phyloP scores from a whole-genome alignment of 2,113 vertebrate species.

The Ophiodon elongatus region DNA sequence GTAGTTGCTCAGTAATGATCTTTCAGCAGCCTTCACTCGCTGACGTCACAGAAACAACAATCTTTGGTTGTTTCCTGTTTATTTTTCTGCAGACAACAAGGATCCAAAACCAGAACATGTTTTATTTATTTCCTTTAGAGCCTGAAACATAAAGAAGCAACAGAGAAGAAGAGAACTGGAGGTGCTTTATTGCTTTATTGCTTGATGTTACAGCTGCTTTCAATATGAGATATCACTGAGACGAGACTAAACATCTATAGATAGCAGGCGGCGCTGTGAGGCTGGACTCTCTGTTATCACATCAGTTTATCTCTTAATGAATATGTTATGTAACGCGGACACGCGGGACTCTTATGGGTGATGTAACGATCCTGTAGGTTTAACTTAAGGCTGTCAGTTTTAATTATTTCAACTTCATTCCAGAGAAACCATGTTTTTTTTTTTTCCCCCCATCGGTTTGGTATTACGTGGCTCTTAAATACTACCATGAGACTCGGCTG shows the following conservation, averaged over 20 bases:
- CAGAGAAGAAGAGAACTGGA: neutral
- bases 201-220: neutral
- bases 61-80: neutral
- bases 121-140: neutral
- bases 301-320: neutral
- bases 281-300: neutral
- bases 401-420: neutral
- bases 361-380: neutral
- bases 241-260: neutral
- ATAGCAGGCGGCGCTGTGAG: neutral
- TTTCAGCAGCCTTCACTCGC: neutral
- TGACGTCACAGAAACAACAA: neutral
- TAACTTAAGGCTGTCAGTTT: neutral
- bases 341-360: neutral
- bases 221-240: neutral
- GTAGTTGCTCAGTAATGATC: conserved; percentile 1
- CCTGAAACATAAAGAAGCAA: neutral
- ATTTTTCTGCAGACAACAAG: neutral
- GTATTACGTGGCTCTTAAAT: neutral
- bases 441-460: neutral
- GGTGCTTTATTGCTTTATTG: neutral
- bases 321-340: neutral
- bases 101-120: neutral
- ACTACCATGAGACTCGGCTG: neutral
- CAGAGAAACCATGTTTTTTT: neutral